phyloP scores from a whole-genome alignment of 2,797 vertebrate species.

The Sebastes cheni region DNA sequence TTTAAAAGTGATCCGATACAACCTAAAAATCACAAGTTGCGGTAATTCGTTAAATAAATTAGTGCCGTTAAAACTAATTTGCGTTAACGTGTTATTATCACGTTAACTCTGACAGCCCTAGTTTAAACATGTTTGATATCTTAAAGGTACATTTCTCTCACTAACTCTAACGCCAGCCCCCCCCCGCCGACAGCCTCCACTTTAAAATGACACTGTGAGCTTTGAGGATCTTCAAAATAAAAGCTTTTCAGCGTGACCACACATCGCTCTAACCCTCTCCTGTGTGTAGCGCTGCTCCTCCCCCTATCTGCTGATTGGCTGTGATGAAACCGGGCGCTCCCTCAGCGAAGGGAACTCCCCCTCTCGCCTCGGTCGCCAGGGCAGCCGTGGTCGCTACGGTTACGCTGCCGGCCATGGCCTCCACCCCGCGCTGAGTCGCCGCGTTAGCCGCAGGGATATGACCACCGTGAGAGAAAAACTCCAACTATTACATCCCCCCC shows the following conservation, averaged over 20 bases:
- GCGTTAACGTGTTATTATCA: too few species aligned
- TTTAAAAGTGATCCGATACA: too few species aligned
- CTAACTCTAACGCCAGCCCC: neutral
- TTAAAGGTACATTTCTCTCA: neutral
- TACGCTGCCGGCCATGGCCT: conserved; percentile 37
- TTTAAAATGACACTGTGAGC: neutral
- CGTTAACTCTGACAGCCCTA: too few species aligned
- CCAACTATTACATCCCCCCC: neutral
- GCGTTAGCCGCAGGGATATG: conserved; percentile 68
- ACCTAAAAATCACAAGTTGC: neutral
- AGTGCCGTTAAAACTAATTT: too few species aligned
- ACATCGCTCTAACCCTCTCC: conserved; percentile 47
- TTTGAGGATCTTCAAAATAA: conserved; percentile 34
- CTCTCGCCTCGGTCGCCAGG: conserved; percentile 61
- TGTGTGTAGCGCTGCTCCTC: conserved; percentile 78
- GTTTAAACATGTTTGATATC: neutral
- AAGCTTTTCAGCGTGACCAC: conserved; percentile 19
- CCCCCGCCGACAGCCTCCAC: neutral
- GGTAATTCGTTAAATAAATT: too few species aligned
- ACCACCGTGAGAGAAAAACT: conserved; percentile 61
- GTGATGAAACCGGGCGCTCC: conserved; percentile 75
- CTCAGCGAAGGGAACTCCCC: conserved; percentile 82
- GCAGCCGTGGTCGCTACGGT: conserved; percentile 61
- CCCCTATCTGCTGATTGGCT: conserved; percentile 73
- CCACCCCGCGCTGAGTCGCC: conserved; percentile 37